Evolutionary conservation across 2,113 vertebrate genomes (phyloP), one percentile per base, ranked within the genome.

Genomic region (Oreochromis tanganicae): DNA sequence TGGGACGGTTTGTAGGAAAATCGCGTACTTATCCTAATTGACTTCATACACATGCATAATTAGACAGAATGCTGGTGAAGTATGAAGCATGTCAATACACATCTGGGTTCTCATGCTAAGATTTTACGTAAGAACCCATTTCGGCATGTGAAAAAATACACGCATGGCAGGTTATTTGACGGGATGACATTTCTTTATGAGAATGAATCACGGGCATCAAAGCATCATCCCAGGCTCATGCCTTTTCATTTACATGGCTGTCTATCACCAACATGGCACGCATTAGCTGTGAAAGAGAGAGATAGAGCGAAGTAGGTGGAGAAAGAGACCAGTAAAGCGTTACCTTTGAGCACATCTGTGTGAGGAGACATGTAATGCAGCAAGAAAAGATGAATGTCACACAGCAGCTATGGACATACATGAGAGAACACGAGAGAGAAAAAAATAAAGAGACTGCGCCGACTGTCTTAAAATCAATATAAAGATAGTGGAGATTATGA

Each of bases 191-290:
- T 61, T 84, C 87, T 80, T 93, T 90, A 95, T 92, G 90, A 93
- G 91, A 95, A 95, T 91, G 36, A 90, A 94, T 96, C 90, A 91
- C 91, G 38, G 12, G 87, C 87, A 93, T 95, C 92, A 92, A 83
- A 91, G 89, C 84, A 50, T 93, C 90, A 81, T 91, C 85, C 79
- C 56, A 6, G 63, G 73, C 92, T 87, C 94, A 92, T 94, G 87
- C 50, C 88, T 95, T 92, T 93, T 94, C 83, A 93, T 94, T 95
- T 95, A 85, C 83, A 85, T 79, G 68, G 86, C 90, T 88, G 89
- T 94, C 93, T 88, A 61, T 57, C 80, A 79, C 9, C 9, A 59
- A n/a, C 13, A 50, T 24, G 68, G 56, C 57, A 68, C 13, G 56
- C 79, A 41, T n/a, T 79, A 61, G n/a, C 13, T 12, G 24, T 79